A percentile compares a stretch with the other conserved stretches of the same genome.
Conservation (phyloP, 37 sponge, comb jelly and placozoan species). For the Chondrilla cf. caribensis region DNA sequence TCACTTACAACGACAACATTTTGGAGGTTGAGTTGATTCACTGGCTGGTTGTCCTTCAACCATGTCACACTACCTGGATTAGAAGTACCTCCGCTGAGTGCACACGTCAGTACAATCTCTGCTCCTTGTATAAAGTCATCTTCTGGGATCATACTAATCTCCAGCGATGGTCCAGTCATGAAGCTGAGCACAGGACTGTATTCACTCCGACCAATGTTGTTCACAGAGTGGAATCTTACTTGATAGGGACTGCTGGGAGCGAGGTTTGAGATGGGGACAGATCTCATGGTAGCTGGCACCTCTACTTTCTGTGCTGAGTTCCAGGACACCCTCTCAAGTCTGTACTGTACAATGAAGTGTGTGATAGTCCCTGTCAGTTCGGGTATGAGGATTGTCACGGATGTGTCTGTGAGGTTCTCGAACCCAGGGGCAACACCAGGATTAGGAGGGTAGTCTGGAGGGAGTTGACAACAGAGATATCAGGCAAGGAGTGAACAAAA, state of each 20-base stretch:
- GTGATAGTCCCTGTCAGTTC: neutral
- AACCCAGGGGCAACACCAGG: neutral
- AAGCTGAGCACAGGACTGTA: neutral
- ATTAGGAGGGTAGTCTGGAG: neutral
- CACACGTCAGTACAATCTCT: neutral
- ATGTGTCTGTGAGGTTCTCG: constrained; percentile 6
- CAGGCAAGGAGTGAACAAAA: no score
- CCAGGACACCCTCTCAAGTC: neutral
- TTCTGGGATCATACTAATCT: neutral
- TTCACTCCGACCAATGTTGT: neutral
- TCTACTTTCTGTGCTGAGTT: neutral
- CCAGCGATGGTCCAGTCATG: neutral
- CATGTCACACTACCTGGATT: neutral
- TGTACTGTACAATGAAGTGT: neutral
- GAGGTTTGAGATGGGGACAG: neutral
- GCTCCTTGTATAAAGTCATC: neutral
- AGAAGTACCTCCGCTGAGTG: neutral
- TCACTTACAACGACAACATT: neutral
- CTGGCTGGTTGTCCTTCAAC: neutral
- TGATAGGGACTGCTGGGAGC: neutral
- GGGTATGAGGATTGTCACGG: neutral
- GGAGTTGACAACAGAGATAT: neutral
- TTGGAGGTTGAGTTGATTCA: neutral
- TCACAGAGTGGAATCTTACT: neutral
- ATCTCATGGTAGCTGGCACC: neutral